phyloP scores from a whole-genome alignment of 2,113 vertebrate genomes.

The Nothocercus julius region DNA sequence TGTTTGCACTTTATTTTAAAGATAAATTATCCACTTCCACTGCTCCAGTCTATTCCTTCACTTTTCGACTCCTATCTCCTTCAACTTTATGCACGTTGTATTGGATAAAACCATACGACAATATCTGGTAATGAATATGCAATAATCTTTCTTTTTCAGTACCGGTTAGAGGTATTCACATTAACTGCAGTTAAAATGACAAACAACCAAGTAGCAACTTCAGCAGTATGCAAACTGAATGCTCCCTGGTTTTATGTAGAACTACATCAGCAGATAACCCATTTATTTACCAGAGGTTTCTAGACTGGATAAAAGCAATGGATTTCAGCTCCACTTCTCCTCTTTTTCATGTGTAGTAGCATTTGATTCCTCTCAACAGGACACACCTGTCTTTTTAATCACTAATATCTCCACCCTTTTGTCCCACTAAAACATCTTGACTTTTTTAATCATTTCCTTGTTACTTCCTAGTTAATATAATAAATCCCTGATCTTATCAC shows the following conservation, averaged over 20 bases:
- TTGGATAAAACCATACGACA: neutral
- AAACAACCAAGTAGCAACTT: neutral
- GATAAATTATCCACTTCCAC: neutral
- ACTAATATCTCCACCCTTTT: neutral
- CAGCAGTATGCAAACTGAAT: neutral
- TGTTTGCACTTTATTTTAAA: neutral
- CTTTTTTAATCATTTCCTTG: neutral
- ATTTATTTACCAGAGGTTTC: neutral
- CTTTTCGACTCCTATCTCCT: neutral
- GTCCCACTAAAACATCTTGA: neutral
- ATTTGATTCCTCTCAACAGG: neutral
- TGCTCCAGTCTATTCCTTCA: neutral
- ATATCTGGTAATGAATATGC: neutral
- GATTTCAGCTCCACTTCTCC: neutral
- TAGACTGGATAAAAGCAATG: accelerated
- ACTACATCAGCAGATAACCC: neutral
- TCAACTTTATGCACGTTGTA: neutral
- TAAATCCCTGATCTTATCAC: neutral
- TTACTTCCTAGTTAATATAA: neutral
- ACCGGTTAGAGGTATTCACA: neutral
- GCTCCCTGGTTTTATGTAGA: neutral
- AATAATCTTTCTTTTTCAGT: neutral
- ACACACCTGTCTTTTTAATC: neutral
- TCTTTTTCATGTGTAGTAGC: accelerated
- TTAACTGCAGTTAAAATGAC: neutral